A percentile compares a stretch with the other conserved stretches of the same genome.
phyloP scores from a whole-genome alignment of 2,888 invertebrate genomes.

The Nomada flava region DNA sequence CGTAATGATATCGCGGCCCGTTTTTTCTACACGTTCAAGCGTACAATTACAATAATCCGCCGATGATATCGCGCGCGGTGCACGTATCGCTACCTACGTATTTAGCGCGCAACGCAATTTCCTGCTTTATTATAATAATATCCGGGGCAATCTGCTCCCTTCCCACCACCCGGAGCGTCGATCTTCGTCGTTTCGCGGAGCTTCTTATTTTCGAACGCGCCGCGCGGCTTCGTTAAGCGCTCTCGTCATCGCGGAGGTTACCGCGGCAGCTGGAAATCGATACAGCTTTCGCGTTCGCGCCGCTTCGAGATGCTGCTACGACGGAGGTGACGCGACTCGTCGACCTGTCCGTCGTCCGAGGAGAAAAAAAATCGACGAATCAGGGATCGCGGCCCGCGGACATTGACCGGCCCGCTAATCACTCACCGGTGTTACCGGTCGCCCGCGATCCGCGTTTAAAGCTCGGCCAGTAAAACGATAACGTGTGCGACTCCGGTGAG shows the following conservation, averaged over 20 bases:
- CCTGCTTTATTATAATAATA: constrained; percentile 74
- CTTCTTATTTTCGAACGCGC: constrained; percentile 59
- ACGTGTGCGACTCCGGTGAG: constrained; percentile 72
- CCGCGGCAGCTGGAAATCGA: constrained; percentile 4
- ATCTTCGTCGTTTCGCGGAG: constrained; percentile 19
- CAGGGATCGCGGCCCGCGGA: neutral
- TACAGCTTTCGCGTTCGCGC: neutral
- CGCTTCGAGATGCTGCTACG: neutral
- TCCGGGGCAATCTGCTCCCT: constrained; percentile 80
- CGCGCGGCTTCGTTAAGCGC: constrained; percentile 58
- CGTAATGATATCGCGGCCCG: constrained; percentile 59
- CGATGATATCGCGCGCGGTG: constrained; percentile 70
- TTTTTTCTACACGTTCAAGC: constrained; percentile 59
- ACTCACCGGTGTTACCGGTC: constrained; percentile 65
- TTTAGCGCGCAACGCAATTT: constrained; percentile 72
- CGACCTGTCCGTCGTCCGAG: neutral
- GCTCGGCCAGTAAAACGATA: constrained; percentile 81
- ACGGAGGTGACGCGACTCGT: no score
- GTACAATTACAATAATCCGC: constrained; percentile 70
- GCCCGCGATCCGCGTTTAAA: constrained; percentile 70
- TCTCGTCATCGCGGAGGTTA: constrained; percentile 10
- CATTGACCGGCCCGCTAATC: constrained; percentile 55
- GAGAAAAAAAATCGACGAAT: constrained; percentile 14
- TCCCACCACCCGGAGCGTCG: constrained; percentile 85
- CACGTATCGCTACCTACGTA: constrained; percentile 68